A percentile compares a stretch with the other conserved stretches of the same genome.
phyloP scores from a whole-genome alignment of 1,140 invertebrate species.

The Tribolium castaneum region DNA sequence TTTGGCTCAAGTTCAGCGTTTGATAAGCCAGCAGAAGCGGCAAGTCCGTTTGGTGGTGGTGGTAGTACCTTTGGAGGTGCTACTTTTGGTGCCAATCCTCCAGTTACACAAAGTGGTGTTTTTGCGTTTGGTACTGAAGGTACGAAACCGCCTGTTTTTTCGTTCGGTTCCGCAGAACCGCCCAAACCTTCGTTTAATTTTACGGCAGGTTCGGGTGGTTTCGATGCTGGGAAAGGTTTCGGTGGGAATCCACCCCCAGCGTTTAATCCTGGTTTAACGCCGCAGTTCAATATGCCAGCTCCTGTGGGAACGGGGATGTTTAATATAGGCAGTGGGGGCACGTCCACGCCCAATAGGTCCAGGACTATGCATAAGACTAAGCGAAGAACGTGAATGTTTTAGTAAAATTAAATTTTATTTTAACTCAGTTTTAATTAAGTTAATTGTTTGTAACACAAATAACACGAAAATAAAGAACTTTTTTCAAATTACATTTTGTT shows the following conservation, averaged over 20 bases:
- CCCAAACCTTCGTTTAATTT: background rate
- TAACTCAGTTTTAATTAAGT: background rate
- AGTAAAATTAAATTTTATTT: background rate
- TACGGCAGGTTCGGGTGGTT: background rate
- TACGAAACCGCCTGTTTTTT: background rate
- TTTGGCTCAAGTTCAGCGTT: background rate
- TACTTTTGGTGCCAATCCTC: background rate
- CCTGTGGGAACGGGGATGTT: background rate
- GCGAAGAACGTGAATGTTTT: conserved; percentile 1
- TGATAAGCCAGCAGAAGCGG: background rate
- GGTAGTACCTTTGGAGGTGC: background rate
- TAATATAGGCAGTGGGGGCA: background rate
- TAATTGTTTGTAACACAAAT: background rate
- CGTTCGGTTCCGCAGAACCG: background rate
- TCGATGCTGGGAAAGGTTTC: background rate
- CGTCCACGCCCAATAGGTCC: background rate
- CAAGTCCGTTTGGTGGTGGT: background rate
- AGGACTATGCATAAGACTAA: background rate
- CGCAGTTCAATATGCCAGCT: background rate
- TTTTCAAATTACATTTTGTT: no score
- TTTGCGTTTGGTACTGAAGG: background rate
- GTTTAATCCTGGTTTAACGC: background rate
- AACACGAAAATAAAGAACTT: background rate
- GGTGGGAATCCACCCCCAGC: background rate
- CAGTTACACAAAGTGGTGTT: background rate